Percentiles rank a stretch among this genome's conserved stretches.
Conservation (phyloP, 2,888 invertebrate genomes). For the Acanthosepion esculentum region DNA sequence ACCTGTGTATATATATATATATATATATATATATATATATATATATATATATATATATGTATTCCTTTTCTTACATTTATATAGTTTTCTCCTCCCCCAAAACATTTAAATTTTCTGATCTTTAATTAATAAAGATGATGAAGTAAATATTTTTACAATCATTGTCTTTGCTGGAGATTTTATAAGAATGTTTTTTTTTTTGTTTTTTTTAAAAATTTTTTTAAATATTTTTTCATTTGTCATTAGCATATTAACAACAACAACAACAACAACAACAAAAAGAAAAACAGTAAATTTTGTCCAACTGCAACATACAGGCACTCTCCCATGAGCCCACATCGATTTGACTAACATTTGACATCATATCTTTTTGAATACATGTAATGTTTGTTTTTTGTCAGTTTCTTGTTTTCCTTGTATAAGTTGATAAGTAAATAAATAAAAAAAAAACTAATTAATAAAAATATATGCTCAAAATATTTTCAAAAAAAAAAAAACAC, state of each 20-base stretch:
- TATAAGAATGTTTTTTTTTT: background rate
- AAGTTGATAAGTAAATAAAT: background rate
- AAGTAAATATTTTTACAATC: background rate
- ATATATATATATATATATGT: background rate
- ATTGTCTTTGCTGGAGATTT: constrained; percentile 33
- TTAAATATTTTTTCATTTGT: background rate
- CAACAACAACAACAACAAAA: background rate
- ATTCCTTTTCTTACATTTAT: background rate
- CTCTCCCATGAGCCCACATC: background rate
- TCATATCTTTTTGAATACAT: background rate
- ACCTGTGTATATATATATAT: background rate
- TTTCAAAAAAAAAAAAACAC: background rate
- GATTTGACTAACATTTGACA: background rate
- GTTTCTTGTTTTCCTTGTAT: background rate
- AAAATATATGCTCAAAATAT: background rate
- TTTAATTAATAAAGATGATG: too few species aligned
- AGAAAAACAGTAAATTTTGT: background rate
- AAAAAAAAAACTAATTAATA: background rate
- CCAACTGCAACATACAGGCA: background rate
- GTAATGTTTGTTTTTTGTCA: background rate
- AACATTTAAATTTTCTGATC: background rate
- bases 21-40: constrained; percentile 23
- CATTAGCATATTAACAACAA: background rate
- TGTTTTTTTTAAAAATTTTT: background rate
- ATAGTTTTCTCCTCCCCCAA: background rate